phyloP scores from a whole-genome alignment of 2,797 vertebrate species.

The Sebastiscus tertius region DNA sequence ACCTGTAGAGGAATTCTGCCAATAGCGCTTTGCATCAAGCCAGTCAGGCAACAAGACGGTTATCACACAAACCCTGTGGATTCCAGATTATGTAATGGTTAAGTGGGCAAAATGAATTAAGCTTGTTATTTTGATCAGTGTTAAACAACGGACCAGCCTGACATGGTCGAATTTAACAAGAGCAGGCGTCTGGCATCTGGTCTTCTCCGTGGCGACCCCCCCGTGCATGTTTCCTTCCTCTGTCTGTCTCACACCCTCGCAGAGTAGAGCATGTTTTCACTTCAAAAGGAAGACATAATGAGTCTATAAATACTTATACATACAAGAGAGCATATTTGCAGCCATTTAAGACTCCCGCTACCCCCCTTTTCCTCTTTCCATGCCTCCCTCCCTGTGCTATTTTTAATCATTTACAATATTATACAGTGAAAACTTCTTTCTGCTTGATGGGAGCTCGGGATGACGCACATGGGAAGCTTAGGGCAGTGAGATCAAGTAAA shows the following conservation, averaged over 20 bases:
- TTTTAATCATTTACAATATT: constrained; percentile 76
- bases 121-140: constrained; percentile 24
- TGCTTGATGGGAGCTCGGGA: constrained; percentile 61
- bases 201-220: not conserved
- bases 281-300: constrained; percentile 36
- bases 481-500: constrained; percentile 77
- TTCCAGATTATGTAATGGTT: constrained; percentile 45
- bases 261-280: constrained; percentile 16
- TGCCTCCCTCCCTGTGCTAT: constrained; percentile 48
- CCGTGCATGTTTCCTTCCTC: not conserved
- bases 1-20: constrained; percentile 76
- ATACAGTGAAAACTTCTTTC: constrained; percentile 69
- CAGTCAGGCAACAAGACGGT: constrained; percentile 37
- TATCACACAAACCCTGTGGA: constrained; percentile 44
- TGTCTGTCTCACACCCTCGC: constrained; percentile 21
- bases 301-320: constrained; percentile 42
- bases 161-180: constrained; percentile 28
- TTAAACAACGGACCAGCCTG: constrained; percentile 25
- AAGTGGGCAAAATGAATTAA: constrained; percentile 40
- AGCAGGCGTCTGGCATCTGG: constrained; percentile 45
- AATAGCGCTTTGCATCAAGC: constrained; percentile 65
- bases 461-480: constrained; percentile 69
- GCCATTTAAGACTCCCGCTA: constrained; percentile 14
- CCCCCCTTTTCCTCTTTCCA: not conserved
- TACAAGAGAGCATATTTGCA: constrained; percentile 25